Evolutionary conservation across 2,113 vertebrate species (phyloP).

Genomic region (Zapornia atra): DNA sequence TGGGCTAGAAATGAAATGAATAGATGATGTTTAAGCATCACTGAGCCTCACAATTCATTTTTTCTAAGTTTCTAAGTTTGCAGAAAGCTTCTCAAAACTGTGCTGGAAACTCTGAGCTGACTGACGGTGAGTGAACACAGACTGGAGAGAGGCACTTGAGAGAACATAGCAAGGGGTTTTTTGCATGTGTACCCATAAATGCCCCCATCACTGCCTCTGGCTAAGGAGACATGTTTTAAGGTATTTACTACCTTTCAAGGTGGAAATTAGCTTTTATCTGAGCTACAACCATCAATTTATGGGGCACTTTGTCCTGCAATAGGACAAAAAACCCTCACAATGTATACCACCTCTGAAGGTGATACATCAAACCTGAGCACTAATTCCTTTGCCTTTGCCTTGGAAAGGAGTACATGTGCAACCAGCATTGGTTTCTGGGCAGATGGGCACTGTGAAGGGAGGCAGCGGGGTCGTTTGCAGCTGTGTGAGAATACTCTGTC

Average conservation of each 20-base stretch:
- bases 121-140: not conserved
- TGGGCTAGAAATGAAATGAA: not conserved
- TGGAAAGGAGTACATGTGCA: accelerated
- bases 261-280: not conserved
- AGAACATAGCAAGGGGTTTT: not conserved
- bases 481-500: not conserved
- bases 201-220: not conserved
- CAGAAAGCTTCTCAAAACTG: not conserved
- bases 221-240: not conserved
- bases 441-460: not conserved
- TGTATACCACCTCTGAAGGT: not conserved
- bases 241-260: not conserved
- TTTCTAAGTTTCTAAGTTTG: not conserved
- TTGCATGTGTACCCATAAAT: not conserved
- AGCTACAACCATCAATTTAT: not conserved
- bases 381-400: not conserved
- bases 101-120: not conserved
- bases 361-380: not conserved
- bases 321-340: not conserved
- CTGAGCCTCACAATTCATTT: not conserved
- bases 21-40: not conserved
- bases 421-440: not conserved
- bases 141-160: not conserved
- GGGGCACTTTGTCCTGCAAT: not conserved
- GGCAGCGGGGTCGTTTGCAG: not conserved